These are phyloP conservation scores for Tragelaphus eurycerus DNA, from an alignment of 2,797 vertebrate genomes.

Conservation along the genomic window DNA sequence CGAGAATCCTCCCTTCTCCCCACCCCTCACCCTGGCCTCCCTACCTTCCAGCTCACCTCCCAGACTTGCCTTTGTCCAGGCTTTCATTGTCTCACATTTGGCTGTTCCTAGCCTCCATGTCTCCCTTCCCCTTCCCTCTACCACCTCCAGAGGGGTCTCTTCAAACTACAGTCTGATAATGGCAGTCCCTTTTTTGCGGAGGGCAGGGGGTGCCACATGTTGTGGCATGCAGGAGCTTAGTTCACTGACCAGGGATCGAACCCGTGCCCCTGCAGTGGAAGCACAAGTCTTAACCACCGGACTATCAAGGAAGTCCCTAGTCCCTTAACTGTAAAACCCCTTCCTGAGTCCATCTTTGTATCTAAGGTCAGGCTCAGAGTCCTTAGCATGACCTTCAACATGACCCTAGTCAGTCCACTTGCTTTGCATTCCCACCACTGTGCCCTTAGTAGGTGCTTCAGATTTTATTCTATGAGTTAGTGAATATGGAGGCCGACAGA, in stretches of 20 bases:
- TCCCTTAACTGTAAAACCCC: background rate
- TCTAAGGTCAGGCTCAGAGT: background rate
- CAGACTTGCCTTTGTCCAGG: background rate
- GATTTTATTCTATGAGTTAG: background rate
- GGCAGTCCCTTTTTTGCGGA: background rate
- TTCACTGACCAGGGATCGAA: background rate
- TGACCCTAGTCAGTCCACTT: background rate
- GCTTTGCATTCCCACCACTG: background rate
- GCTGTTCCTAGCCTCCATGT: background rate
- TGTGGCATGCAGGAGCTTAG: background rate
- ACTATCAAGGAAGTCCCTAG: background rate
- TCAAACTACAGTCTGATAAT: background rate
- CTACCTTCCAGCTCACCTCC: background rate
- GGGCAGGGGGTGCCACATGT: fast-evolving
- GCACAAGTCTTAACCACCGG: background rate
- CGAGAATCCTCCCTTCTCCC: background rate
- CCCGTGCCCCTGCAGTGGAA: background rate
- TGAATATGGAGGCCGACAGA: background rate
- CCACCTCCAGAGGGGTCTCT: background rate
- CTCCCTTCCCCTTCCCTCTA: background rate
- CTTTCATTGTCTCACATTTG: background rate
- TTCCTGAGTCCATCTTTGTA: background rate
- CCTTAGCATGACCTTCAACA: background rate
- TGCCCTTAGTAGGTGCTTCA: background rate
- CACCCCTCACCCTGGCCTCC: background rate